Percentiles rank a stretch among this genome's conserved stretches.
Evolutionary conservation across 1,140 invertebrate species (phyloP).

Genomic region (Sminthurides bifidus): DNA sequence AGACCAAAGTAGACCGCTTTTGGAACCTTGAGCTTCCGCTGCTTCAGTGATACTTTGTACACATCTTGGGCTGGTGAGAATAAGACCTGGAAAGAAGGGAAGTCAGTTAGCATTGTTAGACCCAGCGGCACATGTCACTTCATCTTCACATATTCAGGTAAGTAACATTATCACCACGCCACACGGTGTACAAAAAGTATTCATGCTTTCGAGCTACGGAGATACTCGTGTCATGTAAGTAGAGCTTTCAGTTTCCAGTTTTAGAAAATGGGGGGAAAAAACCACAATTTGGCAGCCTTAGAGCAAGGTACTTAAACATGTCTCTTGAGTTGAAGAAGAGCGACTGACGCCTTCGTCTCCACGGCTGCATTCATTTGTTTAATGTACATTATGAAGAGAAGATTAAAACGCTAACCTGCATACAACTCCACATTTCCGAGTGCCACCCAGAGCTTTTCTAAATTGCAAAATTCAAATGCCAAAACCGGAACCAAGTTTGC

Average conservation of each 20-base stretch:
- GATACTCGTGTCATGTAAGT: too few species aligned
- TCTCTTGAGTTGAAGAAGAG: too few species aligned
- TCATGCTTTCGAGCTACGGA: too few species aligned
- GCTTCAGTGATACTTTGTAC: constrained; percentile 14
- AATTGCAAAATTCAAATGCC: constrained; percentile 7
- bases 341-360: too few species aligned
- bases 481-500: constrained; percentile 10
- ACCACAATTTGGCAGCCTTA: too few species aligned
- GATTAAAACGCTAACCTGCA: constrained; percentile 4
- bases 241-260: too few species aligned
- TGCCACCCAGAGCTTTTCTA: constrained; percentile 7
- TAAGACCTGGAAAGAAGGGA: constrained; percentile 16
- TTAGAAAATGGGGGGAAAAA: too few species aligned
- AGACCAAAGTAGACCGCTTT: too few species aligned
- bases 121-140: neutral
- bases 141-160: neutral
- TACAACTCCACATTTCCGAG: neutral
- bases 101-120: neutral
- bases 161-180: neutral
- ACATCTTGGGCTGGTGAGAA: constrained; percentile 20
- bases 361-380: neutral
- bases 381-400: neutral
- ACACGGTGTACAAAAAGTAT: too few species aligned
- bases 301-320: too few species aligned
- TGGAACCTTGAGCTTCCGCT: neutral